phyloP scores from a whole-genome alignment of 2,888 invertebrate species.

The Drosophila nigritarsus region DNA sequence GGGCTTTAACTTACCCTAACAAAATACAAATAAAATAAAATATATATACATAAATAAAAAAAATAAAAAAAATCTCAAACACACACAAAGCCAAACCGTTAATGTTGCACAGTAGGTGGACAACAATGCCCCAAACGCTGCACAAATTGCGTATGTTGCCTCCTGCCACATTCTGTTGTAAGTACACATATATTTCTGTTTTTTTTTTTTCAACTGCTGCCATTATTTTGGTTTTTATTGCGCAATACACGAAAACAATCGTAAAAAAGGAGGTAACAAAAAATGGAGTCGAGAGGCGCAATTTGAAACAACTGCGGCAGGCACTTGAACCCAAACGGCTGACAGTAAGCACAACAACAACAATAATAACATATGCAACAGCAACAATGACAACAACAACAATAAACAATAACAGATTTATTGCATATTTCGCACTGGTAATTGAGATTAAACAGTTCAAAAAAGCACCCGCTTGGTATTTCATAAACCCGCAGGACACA shows the following conservation, averaged over 20 bases:
- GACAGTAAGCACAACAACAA: conserved; percentile 33
- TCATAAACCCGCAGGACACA: conserved; percentile 70
- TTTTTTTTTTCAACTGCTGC: conserved; percentile 52
- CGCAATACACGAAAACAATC: conserved; percentile 72
- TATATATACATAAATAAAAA: background rate
- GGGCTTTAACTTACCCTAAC: conserved; percentile 72
- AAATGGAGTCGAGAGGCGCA: conserved; percentile 54
- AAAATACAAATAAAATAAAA: conserved; percentile 56
- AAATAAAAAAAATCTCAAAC: background rate
- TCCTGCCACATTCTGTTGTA: conserved; percentile 36
- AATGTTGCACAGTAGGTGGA: conserved; percentile 40
- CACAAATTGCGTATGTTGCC: conserved; percentile 76
- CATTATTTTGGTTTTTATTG: conserved; percentile 79
- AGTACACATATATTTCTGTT: conserved; percentile 9
- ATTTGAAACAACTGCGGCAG: conserved; percentile 76
- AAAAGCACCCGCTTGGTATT: conserved; percentile 77
- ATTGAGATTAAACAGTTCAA: conserved; percentile 82
- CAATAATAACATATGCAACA: conserved; percentile 41
- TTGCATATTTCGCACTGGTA: conserved; percentile 78
- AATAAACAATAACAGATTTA: conserved; percentile 81
- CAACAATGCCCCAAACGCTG: conserved; percentile 62
- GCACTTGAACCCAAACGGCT: conserved; percentile 69
- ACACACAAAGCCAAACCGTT: conserved; percentile 46
- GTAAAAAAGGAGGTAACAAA: conserved; percentile 49
- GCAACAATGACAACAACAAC: conserved; percentile 53